Evolutionary conservation across 2,113 vertebrate species (phyloP).

Genomic region (Ramphastos sulfuratus): DNA sequence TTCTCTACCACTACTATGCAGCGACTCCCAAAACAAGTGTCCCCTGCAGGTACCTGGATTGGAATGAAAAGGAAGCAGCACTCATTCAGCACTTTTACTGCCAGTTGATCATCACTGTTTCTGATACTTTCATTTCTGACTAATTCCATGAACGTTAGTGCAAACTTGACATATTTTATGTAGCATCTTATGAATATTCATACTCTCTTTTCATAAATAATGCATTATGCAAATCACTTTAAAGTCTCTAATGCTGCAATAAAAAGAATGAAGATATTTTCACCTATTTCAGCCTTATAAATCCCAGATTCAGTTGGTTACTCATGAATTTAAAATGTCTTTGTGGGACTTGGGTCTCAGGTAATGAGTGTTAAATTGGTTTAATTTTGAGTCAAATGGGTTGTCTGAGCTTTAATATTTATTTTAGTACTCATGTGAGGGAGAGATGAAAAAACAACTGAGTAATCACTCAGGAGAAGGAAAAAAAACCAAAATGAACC

Average conservation of each 20-base stretch:
- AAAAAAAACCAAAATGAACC: too few species aligned
- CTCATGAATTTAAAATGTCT: background rate
- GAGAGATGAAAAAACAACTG: background rate
- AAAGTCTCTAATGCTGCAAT: background rate
- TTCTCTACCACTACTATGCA: background rate
- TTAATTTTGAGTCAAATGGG: background rate
- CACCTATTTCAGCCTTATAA: background rate
- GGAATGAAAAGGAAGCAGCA: background rate
- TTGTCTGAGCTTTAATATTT: background rate
- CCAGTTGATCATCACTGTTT: background rate
- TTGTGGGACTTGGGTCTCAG: background rate
- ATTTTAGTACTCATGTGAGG: background rate
- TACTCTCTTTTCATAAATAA: background rate
- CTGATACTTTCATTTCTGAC: background rate
- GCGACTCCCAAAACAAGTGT: background rate
- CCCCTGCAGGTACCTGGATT: background rate
- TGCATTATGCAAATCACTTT: background rate
- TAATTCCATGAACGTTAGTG: background rate
- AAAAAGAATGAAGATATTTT: background rate
- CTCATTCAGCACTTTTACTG: background rate
- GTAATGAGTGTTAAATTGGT: background rate
- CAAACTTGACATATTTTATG: background rate
- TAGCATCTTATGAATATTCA: background rate
- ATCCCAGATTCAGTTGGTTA: background rate
- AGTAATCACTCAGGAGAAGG: background rate